Percentiles rank a stretch among this genome's conserved stretches.
Evolutionary conservation across 2,888 invertebrate species (phyloP).

Genomic region (Phaedon cochleariae): DNA sequence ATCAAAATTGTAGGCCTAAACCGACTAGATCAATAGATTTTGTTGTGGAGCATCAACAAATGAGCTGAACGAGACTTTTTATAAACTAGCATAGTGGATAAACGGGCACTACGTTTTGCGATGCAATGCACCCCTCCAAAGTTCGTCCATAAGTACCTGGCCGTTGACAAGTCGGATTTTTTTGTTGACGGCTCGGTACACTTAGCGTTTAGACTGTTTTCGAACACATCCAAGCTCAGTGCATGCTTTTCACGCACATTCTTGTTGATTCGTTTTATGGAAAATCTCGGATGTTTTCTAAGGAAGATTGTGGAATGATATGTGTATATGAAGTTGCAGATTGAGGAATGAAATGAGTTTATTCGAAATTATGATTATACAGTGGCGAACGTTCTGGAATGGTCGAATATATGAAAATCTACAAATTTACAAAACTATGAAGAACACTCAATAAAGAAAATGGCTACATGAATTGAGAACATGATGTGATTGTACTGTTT

Average conservation of each 20-base stretch:
- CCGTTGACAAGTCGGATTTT: conserved; percentile 28
- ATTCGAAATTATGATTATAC: no score
- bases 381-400: no score
- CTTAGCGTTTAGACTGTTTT: conserved; percentile 41
- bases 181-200: conserved; percentile 30
- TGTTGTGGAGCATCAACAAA: conserved; percentile 42
- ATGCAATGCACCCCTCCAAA: conserved; percentile 62
- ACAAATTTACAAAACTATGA: no score
- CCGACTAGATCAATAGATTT: conserved; percentile 25
- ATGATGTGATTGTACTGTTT: no score
- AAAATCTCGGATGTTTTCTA: neutral
- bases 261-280: conserved; percentile 27
- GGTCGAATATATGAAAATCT: no score
- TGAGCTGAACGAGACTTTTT: conserved; percentile 21
- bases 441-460: no score
- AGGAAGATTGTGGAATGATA: neutral
- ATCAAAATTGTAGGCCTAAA: conserved; percentile 40
- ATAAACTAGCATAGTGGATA: conserved; percentile 52
- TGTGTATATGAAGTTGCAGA: no score
- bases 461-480: no score
- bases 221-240: conserved; percentile 50
- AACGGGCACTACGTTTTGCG: conserved; percentile 60
- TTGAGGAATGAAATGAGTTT: no score
- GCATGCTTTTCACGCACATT: conserved; percentile 53
- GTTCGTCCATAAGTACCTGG: conserved; percentile 59